Percentiles rank a stretch among this genome's conserved stretches.
phyloP scores from a whole-genome alignment of 2,113 vertebrate species.

The Trogon melanurus region DNA sequence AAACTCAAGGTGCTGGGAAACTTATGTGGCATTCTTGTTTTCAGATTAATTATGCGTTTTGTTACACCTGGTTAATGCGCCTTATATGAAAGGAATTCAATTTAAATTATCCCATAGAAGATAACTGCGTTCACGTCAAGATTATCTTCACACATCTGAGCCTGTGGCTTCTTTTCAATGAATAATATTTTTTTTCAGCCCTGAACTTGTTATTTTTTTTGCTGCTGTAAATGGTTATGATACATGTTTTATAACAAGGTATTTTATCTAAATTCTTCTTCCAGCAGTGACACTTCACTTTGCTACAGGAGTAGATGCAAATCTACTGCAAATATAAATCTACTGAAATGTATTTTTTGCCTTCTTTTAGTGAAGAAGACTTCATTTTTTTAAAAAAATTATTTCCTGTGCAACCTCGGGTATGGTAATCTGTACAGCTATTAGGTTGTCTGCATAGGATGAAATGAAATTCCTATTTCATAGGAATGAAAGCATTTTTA shows the following conservation, averaged over 20 bases:
- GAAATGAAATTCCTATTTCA: conserved; percentile 43
- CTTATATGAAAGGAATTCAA: not conserved
- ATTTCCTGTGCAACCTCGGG: conserved; percentile 30
- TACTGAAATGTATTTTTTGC: conserved; percentile 20
- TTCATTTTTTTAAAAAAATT: not conserved
- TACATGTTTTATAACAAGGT: not conserved
- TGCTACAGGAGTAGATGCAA: not conserved
- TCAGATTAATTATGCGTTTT: conserved; percentile 56
- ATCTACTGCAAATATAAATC: conserved; percentile 25
- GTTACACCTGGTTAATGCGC: conserved; percentile 12
- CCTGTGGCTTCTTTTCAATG: not conserved
- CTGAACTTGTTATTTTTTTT: conserved; percentile 15
- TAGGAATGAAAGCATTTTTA: conserved; percentile 68
- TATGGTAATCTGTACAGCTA: conserved; percentile 62
- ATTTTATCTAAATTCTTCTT: conserved; percentile 45
- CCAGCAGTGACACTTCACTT: conserved; percentile 5
- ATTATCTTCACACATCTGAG: conserved; percentile 35
- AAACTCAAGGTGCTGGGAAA: conserved; percentile 42
- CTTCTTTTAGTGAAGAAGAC: not conserved
- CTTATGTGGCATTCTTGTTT: conserved; percentile 47
- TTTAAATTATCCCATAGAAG: conserved; percentile 24
- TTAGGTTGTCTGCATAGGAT: conserved; percentile 47
- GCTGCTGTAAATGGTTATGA: not conserved
- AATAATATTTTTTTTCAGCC: not conserved
- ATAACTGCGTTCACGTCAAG: not conserved